Base-by-base conservation (phyloP, 2,797 vertebrate species). In the Halcyon smyrnensis region DNA sequence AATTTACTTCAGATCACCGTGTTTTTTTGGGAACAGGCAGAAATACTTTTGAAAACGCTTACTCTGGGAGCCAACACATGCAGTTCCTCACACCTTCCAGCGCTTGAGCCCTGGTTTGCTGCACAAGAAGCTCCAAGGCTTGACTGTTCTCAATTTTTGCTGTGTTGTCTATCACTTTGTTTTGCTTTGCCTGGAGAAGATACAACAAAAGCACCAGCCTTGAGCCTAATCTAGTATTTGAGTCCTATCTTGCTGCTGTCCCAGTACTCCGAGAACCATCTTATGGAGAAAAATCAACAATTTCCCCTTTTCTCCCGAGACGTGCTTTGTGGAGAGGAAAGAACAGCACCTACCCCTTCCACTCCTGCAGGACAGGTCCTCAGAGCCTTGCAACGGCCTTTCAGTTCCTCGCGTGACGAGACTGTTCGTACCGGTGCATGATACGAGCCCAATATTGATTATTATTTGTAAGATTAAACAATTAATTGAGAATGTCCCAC, bases 401-500 rank as follows among this genome's bases (percentile, higher is more conserved):
- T 37, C 34, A 21, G 28, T 28, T 64, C 41, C 64, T 50, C 7
- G 8, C 13, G 6, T 32, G 16, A 54, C 6, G 6, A 20, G 25
- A 0, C 32, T 19, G 36, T 2, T 1, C 15, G 30, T 50, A 27
- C 48, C 2, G 25, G 48, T 24, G 24, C 48, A 3, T 16, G 48
- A 20, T 32, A 17, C 6, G 20, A 54, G 34, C 11, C 46, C 20
- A 25, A 43, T 28, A 15, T 11, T 50, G 21, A 20, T 43, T 23
- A 28, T 4, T 16, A 36, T 50, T 43, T 8, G 2, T 50, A 70
- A 70, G 41, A 13, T 75, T 39, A 54, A 81, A 67, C 8, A 24
- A 25, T 8, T 27, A 28, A 51, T 15, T 53, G 74, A 53, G 39
- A 79, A 67, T 18, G 28, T 11, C 24, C 37, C 37, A 43, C 0